Base-by-base conservation (phyloP, 1,140 invertebrate genomes). In the Riptortus pedestris region DNA sequence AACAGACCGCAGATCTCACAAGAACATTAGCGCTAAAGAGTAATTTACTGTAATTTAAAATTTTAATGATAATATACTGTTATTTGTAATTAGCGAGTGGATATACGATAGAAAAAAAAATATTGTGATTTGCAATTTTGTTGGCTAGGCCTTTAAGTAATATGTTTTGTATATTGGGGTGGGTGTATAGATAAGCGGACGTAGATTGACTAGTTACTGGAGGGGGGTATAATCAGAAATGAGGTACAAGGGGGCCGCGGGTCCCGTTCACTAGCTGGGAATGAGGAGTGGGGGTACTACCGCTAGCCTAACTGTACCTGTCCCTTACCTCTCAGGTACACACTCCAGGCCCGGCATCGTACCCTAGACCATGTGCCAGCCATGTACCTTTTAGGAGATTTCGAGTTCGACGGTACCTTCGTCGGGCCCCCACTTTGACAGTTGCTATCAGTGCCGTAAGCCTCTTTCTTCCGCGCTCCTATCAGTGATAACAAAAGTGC, bases 401-500 rank as follows among this genome's bases (percentile, higher is more conserved):
- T 61, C 72, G 72, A 71, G 70, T 71, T 70, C 74, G 74, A 75
- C 70, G 67, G 67, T 63, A 66, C 69, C 66, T 69, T 70, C 69
- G 70, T 71, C 63, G 66, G 70, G 67, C 70, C 71, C 60, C 67
- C 33, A n/a, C 52, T 55, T 20, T 26, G 51, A 22, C 51, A 20
- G 2, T 24, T 18, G 5, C 31, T 7, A 7, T 38, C 31, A 7
- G 31, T 38, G 31, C 5, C 5, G 14, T 38, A 7, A 7, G 5
- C 31, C 14, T 38, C 31, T 38, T 38, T 38, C 14, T 38, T 38
- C 14, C 14, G 5, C 31, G 5, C 31, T 38, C 31, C n/a, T n/a
- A n/a, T n/a, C n/a, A n/a, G n/a, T n/a, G n/a, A n/a, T n/a, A n/a
- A n/a, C n/a, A n/a, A n/a, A n/a, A n/a, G n/a, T n/a, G n/a, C n/a